Evolutionary conservation across 2,113 vertebrate genomes (phyloP).

Genomic region (Alouatta palliata): DNA sequence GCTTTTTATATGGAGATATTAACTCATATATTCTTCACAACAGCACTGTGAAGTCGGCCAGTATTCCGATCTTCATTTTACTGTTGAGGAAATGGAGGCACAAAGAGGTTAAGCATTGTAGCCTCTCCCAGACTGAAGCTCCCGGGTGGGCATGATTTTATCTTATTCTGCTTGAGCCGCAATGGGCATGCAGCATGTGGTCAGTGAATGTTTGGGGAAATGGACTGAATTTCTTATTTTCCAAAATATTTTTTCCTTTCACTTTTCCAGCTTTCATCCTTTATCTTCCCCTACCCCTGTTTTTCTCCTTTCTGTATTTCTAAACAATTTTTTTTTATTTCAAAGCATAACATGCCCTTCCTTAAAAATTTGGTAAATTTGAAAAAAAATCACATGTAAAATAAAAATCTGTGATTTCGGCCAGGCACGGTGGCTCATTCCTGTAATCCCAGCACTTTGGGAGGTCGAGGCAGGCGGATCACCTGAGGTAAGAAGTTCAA

Average conservation of each 20-base stretch:
- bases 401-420: not conserved
- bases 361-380: not conserved
- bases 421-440: too few species aligned
- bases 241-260: not conserved
- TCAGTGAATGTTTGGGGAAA: too few species aligned
- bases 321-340: not conserved
- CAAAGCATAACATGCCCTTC: not conserved
- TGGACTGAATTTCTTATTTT: not conserved
- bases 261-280: not conserved
- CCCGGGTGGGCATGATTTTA: fast-evolving
- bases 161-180: not conserved
- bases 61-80: not conserved
- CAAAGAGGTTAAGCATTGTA: not conserved
- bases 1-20: not conserved
- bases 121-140: not conserved
- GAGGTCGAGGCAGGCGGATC: too few species aligned
- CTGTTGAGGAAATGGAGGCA: not conserved
- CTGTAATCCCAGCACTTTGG: too few species aligned
- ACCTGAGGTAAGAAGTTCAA: too few species aligned
- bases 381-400: not conserved
- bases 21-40: not conserved
- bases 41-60: not conserved
- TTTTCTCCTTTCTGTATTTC: not conserved
- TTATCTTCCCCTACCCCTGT: not conserved
- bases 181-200: not conserved